phyloP scores from a whole-genome alignment of 2,797 vertebrate species.

The Myotis vivesi region DNA sequence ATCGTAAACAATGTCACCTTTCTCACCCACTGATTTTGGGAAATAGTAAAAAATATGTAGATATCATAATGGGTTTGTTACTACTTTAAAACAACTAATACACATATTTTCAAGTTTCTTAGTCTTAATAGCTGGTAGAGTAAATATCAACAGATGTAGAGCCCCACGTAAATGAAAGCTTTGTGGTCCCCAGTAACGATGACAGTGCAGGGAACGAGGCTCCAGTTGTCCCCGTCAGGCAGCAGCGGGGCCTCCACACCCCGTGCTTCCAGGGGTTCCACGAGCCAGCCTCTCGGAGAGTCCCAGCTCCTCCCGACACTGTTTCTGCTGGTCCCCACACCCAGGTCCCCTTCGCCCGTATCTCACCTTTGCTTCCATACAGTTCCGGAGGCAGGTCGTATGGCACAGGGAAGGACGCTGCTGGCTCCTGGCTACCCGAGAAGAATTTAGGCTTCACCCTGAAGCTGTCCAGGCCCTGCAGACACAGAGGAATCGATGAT shows the following conservation, averaged over 20 bases:
- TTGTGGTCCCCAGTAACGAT: not conserved
- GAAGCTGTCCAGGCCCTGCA: slow-evolving; percentile 83
- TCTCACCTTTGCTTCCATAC: slow-evolving; percentile 85
- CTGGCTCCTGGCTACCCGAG: slow-evolving; percentile 58
- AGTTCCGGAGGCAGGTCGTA: slow-evolving; percentile 86
- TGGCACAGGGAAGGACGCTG: slow-evolving; percentile 83
- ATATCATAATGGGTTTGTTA: not conserved
- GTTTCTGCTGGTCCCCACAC: not conserved
- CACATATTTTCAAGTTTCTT: not conserved
- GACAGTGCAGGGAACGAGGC: not conserved
- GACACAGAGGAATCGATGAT: not conserved
- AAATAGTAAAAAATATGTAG: not conserved
- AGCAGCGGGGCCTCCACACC: not conserved
- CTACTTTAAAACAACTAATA: not conserved
- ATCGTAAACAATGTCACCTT: not conserved
- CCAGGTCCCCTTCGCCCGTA: rapidly evolving
- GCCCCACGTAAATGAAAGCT: not conserved
- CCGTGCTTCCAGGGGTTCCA: not conserved
- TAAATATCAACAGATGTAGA: not conserved
- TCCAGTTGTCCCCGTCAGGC: not conserved
- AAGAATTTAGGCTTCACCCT: slow-evolving; percentile 76
- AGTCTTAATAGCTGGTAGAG: not conserved
- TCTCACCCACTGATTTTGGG: not conserved
- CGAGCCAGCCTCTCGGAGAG: not conserved
- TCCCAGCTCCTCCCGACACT: not conserved